These are phyloP conservation scores for Drosophila dunni DNA, from an alignment of 1,140 invertebrate genomes.

Conservation along the genomic window DNA sequence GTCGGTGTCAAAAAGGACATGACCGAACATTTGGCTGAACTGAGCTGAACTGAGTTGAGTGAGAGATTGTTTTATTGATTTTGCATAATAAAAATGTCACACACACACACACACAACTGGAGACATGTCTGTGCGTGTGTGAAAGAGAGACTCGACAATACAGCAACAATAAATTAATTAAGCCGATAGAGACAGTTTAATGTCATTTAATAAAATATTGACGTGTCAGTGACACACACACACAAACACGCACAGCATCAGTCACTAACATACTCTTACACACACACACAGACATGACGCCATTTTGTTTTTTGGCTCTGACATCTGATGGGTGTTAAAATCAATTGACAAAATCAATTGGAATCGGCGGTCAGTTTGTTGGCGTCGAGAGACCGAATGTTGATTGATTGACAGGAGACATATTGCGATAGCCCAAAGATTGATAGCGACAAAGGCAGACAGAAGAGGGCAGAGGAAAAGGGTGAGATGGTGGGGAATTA, in stretches of 20 bases:
- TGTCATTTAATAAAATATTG: constrained; percentile 85
- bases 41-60: constrained; percentile 40
- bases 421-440: constrained; percentile 68
- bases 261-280: constrained; percentile 12
- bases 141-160: constrained; percentile 64
- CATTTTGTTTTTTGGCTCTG: constrained; percentile 77
- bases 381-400: constrained; percentile 33
- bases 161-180: constrained; percentile 85
- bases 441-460: constrained; percentile 48
- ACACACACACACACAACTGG: constrained; percentile 46
- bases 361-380: constrained; percentile 76
- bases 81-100: constrained; percentile 84
- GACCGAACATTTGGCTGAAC: constrained; percentile 72
- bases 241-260: constrained; percentile 30
- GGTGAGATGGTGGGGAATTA: constrained; percentile 11
- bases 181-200: constrained; percentile 85
- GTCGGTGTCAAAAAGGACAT: constrained; percentile 84
- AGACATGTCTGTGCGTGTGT: background rate
- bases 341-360: constrained; percentile 85
- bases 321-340: constrained; percentile 83
- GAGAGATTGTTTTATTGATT: constrained; percentile 84
- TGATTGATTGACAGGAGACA: constrained; percentile 83
- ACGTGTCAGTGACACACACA: constrained; percentile 75
- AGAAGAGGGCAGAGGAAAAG: background rate
- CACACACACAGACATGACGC: constrained; percentile 53